phyloP scores from a whole-genome alignment of 2,888 invertebrate species.

The Spodoptera exigua region DNA sequence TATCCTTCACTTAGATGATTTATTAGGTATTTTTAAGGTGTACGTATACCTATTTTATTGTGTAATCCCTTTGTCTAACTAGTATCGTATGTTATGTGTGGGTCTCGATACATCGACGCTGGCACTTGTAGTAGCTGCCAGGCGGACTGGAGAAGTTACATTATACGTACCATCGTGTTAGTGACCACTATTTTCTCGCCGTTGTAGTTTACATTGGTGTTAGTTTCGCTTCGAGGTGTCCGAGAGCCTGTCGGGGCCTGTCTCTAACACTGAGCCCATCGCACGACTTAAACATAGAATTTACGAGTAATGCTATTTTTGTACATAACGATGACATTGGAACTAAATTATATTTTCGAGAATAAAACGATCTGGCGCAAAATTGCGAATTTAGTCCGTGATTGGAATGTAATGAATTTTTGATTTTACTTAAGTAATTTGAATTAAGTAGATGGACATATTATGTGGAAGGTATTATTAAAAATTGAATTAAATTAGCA shows the following conservation, averaged over 20 bases:
- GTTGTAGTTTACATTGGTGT: not conserved
- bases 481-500: not conserved
- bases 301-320: slow-evolving; percentile 57
- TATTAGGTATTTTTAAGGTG: slow-evolving; percentile 9
- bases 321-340: slow-evolving; percentile 49
- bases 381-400: slow-evolving; percentile 21
- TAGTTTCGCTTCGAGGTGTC: slow-evolving; percentile 27
- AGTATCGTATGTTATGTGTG: too few species aligned
- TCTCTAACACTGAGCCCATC: slow-evolving; percentile 41
- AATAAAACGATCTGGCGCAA: slow-evolving; percentile 26
- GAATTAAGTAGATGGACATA: too few species aligned
- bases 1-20: slow-evolving; percentile 21
- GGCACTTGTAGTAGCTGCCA: too few species aligned
- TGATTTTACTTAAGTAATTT: too few species aligned
- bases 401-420: slow-evolving; percentile 6
- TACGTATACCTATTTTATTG: slow-evolving; percentile 7
- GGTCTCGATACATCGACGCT: too few species aligned
- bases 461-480: too few species aligned
- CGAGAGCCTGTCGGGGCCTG: slow-evolving; percentile 33
- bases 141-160: not conserved
- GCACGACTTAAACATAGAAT: slow-evolving; percentile 44
- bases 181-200: too few species aligned
- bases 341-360: slow-evolving; percentile 49
- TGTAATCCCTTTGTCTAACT: too few species aligned
- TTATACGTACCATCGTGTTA: not conserved